Percentiles rank a stretch among this genome's conserved stretches.
These are phyloP conservation scores for Neosilurus hyrtlii DNA, from an alignment of 2,797 vertebrate genomes.

Conservation along the genomic window DNA sequence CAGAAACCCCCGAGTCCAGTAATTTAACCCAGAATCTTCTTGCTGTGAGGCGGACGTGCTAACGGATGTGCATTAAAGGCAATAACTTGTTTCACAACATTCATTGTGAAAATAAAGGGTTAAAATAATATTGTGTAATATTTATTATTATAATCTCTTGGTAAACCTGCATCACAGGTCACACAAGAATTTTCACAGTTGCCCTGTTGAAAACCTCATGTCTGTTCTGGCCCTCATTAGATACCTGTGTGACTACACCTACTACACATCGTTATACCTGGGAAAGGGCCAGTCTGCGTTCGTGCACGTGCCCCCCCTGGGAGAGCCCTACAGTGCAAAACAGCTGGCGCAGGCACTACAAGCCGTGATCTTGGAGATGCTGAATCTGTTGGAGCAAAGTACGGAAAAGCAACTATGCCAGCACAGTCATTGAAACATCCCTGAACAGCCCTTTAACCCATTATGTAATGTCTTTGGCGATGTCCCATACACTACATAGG, in stretches of 20 bases:
- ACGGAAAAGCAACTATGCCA: slow-evolving; percentile 62
- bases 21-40: too few species aligned
- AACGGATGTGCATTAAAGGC: not conserved
- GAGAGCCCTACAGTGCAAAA: slow-evolving; percentile 81
- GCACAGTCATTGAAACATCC: slow-evolving; percentile 59
- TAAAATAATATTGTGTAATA: not conserved
- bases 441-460: not conserved
- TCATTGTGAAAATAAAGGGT: not conserved
- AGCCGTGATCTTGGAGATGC: slow-evolving; percentile 83
- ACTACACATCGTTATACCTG: slow-evolving; percentile 89
- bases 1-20: too few species aligned
- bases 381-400: slow-evolving; percentile 72
- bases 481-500: slow-evolving; percentile 14
- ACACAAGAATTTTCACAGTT: not conserved
- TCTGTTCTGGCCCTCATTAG: slow-evolving; percentile 61
- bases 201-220: not conserved
- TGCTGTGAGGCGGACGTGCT: too few species aligned
- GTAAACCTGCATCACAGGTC: not conserved
- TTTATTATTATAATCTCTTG: not conserved
- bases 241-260: slow-evolving; percentile 96
- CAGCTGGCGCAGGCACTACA: slow-evolving; percentile 85
- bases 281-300: slow-evolving; percentile 82
- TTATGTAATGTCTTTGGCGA: slow-evolving; percentile 19
- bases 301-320: slow-evolving; percentile 89
- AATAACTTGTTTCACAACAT: not conserved